Evolutionary conservation across 2,888 invertebrate species (phyloP).

Genomic region (Litoditis marina): DNA sequence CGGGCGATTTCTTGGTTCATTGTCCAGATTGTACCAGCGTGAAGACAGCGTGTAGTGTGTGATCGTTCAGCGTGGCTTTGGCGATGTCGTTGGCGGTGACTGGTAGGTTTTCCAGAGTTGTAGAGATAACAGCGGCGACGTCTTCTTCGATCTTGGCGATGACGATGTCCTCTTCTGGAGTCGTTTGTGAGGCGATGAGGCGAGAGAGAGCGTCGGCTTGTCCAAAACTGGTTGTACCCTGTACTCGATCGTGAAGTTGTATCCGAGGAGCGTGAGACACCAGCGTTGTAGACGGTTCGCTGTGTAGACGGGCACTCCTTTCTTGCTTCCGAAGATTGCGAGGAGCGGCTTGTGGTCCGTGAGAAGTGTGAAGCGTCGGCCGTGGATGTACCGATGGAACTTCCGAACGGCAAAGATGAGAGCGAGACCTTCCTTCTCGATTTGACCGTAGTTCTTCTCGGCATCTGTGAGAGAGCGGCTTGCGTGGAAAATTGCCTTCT

Average conservation of each 20-base stretch:
- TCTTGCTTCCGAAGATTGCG: constrained; percentile 37
- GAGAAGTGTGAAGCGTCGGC: constrained; percentile 61
- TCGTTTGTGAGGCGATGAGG: constrained; percentile 18
- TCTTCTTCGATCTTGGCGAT: too few relatives aligned
- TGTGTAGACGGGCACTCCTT: constrained; percentile 46
- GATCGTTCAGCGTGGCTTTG: too few relatives aligned
- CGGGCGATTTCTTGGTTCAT: constrained; percentile 10
- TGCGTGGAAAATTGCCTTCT: constrained; percentile 38
- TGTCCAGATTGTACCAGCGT: constrained; percentile 13
- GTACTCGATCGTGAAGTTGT: constrained; percentile 59
- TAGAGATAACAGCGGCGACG: too few relatives aligned
- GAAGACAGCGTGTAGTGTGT: too few relatives aligned
- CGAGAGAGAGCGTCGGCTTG: constrained; percentile 61
- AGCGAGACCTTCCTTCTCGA: constrained; percentile 60
- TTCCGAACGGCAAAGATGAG: constrained; percentile 62
- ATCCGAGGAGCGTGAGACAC: constrained; percentile 57
- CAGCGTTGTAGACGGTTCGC: constrained; percentile 55
- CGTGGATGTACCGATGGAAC: constrained; percentile 63
- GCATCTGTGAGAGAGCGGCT: constrained; percentile 24
- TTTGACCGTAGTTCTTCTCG: constrained; percentile 40
- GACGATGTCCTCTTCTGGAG: constrained; percentile 16
- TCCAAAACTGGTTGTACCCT: constrained; percentile 48
- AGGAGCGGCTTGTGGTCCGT: constrained; percentile 60
- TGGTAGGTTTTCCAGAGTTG: too few relatives aligned
- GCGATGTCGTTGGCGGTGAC: too few relatives aligned